These are phyloP conservation scores for Tuta absoluta DNA, from an alignment of 2,888 invertebrate genomes.

Conservation along the genomic window DNA sequence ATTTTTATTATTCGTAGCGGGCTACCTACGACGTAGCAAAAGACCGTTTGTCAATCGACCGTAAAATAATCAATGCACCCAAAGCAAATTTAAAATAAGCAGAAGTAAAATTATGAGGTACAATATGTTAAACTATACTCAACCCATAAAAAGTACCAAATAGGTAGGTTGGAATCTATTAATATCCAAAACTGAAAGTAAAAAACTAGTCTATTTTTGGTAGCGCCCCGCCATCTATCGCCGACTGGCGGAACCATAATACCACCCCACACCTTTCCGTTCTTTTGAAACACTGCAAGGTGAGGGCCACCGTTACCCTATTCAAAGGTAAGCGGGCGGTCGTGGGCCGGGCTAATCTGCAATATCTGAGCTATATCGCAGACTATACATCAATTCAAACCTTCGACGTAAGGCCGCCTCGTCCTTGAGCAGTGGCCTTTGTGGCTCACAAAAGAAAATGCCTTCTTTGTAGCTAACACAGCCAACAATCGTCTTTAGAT, in stretches of 20 bases:
- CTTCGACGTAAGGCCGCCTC: conserved; percentile 40
- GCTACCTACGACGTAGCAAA: conserved; percentile 6
- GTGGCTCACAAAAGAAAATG: conserved; percentile 63
- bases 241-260: conserved; percentile 33
- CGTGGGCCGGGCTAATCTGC: conserved; percentile 57
- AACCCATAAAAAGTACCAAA: background rate
- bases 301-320: conserved; percentile 30
- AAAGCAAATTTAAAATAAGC: too few species aligned
- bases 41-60: background rate
- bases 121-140: too few species aligned
- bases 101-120: too few species aligned
- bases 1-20: background rate
- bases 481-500: conserved; percentile 46
- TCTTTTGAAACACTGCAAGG: conserved; percentile 36
- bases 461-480: conserved; percentile 55
- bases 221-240: conserved; percentile 46
- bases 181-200: background rate
- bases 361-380: conserved; percentile 49
- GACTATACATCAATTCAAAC: conserved; percentile 46
- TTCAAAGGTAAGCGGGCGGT: conserved; percentile 30
- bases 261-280: conserved; percentile 24
- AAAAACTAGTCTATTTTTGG: background rate
- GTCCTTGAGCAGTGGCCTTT: conserved; percentile 68
- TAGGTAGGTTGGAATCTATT: background rate
- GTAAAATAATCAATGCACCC: too few species aligned